Evolutionary conservation across 2,888 invertebrate genomes (phyloP).

Genomic region (Congeria kusceri): DNA sequence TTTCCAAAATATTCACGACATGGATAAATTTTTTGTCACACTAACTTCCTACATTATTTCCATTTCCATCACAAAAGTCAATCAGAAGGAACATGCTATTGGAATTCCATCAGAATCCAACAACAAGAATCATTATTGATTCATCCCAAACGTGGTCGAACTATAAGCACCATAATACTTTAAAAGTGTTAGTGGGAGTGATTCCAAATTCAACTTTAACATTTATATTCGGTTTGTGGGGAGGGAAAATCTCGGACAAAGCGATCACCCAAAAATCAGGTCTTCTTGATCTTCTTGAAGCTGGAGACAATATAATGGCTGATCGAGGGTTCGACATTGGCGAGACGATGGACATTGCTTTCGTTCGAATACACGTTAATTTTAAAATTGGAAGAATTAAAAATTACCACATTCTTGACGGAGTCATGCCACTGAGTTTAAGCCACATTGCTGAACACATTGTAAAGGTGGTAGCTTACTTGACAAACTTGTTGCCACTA

Average conservation of each 20-base stretch:
- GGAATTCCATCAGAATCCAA: constrained; percentile 31
- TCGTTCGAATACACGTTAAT: constrained; percentile 65
- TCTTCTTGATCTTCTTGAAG: constrained; percentile 39
- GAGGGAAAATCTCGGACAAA: constrained; percentile 60
- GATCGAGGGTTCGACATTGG: constrained; percentile 61
- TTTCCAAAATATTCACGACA: constrained; percentile 43
- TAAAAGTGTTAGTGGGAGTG: constrained; percentile 63
- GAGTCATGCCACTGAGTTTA: constrained; percentile 42
- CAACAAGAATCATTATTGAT: constrained; percentile 44
- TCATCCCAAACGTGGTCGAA: constrained; percentile 60
- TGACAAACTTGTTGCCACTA: constrained; percentile 43
- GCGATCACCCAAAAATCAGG: constrained; percentile 52
- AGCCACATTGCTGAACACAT: constrained; percentile 32
- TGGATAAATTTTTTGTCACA: constrained; percentile 43
- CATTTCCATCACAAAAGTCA: constrained; percentile 27
- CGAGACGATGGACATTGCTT: constrained; percentile 45
- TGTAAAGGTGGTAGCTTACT: constrained; percentile 28
- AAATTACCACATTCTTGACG: constrained; percentile 49
- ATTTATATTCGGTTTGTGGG: constrained; percentile 63
- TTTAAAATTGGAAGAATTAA: constrained; percentile 50
- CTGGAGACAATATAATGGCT: constrained; percentile 61
- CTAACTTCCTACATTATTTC: constrained; percentile 25
- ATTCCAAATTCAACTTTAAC: constrained; percentile 51
- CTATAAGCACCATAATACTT: constrained; percentile 64
- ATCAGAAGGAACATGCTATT: constrained; percentile 25